phyloP scores from a whole-genome alignment of 2,888 invertebrate species.

The Ophion costatus region DNA sequence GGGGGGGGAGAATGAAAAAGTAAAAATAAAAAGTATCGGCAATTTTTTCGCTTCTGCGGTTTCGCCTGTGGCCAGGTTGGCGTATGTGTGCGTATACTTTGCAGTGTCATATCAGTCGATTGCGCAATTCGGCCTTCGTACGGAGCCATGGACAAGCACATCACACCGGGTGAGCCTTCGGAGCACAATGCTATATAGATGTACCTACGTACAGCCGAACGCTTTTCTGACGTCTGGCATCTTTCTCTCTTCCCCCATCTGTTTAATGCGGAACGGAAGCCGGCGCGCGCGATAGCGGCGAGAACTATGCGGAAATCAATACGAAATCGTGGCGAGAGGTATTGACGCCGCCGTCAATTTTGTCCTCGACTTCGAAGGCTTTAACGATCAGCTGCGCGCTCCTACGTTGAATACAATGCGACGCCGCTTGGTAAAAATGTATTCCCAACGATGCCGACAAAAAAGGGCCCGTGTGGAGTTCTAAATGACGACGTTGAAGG shows the following conservation, averaged over 20 bases:
- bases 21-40: neutral
- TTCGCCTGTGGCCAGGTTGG: neutral
- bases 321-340: conserved; percentile 25
- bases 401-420: conserved; percentile 11
- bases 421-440: neutral
- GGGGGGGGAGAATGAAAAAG: too few species aligned
- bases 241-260: conserved; percentile 14
- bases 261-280: conserved; percentile 17
- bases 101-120: conserved; percentile 30
- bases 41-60: conserved; percentile 18
- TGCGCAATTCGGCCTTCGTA: conserved; percentile 59
- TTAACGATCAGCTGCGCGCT: neutral
- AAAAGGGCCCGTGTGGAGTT: too few species aligned
- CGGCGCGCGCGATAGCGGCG: conserved; percentile 9
- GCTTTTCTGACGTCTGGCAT: conserved; percentile 41
- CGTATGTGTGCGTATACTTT: neutral
- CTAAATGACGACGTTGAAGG: too few species aligned
- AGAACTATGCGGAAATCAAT: conserved; percentile 52
- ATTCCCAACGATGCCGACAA: neutral
- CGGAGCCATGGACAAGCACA: conserved; percentile 37
- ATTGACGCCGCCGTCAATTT: conserved; percentile 23
- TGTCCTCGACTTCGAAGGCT: conserved; percentile 6
- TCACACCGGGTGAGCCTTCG: conserved; percentile 37
- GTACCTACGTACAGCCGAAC: conserved; percentile 6
- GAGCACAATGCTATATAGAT: conserved; percentile 1